These are phyloP conservation scores for Epistrophella euchroma DNA, from an alignment of 2,888 invertebrate species.

Conservation along the genomic window DNA sequence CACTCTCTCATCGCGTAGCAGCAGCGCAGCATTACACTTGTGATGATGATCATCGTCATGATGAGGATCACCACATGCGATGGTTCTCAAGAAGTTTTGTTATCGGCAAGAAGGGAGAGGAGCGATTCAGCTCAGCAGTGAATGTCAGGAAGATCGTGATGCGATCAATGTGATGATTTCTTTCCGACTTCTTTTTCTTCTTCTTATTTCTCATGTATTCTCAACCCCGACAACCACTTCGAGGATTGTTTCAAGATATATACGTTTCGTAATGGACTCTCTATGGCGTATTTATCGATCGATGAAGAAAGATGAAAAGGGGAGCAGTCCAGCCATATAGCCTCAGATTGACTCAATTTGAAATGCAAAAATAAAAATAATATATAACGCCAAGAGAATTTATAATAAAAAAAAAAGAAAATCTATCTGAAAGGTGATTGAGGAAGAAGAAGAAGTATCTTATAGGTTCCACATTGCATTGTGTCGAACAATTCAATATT, in stretches of 20 bases:
- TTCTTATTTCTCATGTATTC: slow-evolving; percentile 26
- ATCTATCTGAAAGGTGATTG: slow-evolving; percentile 39
- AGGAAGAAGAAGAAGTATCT: slow-evolving; percentile 47
- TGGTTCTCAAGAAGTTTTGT: slow-evolving; percentile 33
- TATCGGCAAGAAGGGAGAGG: background rate
- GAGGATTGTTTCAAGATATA: slow-evolving; percentile 41
- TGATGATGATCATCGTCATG: slow-evolving; percentile 47
- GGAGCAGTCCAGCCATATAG: slow-evolving; percentile 25
- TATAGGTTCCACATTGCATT: slow-evolving; percentile 34
- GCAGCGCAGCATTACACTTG: slow-evolving; percentile 57
- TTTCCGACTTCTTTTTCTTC: slow-evolving; percentile 29
- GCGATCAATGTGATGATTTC: slow-evolving; percentile 74
- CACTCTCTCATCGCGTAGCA: slow-evolving; percentile 49
- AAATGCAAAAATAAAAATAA: slow-evolving; percentile 75
- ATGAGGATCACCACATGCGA: slow-evolving; percentile 37
- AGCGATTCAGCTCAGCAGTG: slow-evolving; percentile 33
- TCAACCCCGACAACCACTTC: slow-evolving; percentile 43
- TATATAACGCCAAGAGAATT: slow-evolving; percentile 51
- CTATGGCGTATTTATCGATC: slow-evolving; percentile 42
- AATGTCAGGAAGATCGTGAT: slow-evolving; percentile 74
- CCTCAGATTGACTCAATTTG: slow-evolving; percentile 68
- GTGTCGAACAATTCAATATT: slow-evolving; percentile 60
- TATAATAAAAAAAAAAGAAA: slow-evolving; percentile 41
- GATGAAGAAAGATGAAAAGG: slow-evolving; percentile 52
- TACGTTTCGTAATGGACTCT: slow-evolving; percentile 61